Evolutionary conservation across 2,113 vertebrate species (phyloP), one percentile per base, ranked within the genome.

Genomic region (Elgaria multicarinata): DNA sequence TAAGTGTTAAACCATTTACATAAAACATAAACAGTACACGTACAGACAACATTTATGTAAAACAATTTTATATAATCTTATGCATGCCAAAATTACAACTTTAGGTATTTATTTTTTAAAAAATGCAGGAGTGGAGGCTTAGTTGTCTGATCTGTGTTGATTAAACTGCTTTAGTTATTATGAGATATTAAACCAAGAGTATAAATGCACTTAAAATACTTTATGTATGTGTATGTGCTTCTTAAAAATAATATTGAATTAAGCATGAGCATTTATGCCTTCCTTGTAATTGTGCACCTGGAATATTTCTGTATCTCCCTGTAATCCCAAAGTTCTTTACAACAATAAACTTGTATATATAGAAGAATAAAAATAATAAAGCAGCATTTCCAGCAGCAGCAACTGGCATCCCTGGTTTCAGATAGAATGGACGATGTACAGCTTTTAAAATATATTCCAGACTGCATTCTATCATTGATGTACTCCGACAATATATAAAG

Each of bases 401-500:
- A 28, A 42, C 26, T 36, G 36, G 26, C 24, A 62, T 75, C 39
- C 16, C 39, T 76, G 36, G 26, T 53, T 16, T 39, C 24, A 36
- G 71, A 28, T 74, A 75, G 14, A 42, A n/a, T n/a, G 53, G 71
- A 85, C 33, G 72, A n/a, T 1, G 28, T 26, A 85, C 69, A 0
- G 58, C 53, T 31, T 39, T 74, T 55, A 22, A 62, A 62, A 78
- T 36, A 22, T 64, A 31, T 86, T 84, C 33, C 44, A 10, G 33
- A 53, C 77, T 90, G 50, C 46, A n/a, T 79, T 42, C 92, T 86
- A 92, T 62, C 75, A 53, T 0, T 69, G 85, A 50, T 1, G 1
- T 8, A 90, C 36, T 33, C 31, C 5, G 1, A 46, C 85, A 86
- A 28, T 4, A n/a, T 92, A 79, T 77, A 92, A 58, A n/a, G 80